A percentile compares a stretch with the other conserved stretches of the same genome.
Evolutionary conservation across 2,113 vertebrate genomes (phyloP).

Genomic region (Taurulus bubalis): DNA sequence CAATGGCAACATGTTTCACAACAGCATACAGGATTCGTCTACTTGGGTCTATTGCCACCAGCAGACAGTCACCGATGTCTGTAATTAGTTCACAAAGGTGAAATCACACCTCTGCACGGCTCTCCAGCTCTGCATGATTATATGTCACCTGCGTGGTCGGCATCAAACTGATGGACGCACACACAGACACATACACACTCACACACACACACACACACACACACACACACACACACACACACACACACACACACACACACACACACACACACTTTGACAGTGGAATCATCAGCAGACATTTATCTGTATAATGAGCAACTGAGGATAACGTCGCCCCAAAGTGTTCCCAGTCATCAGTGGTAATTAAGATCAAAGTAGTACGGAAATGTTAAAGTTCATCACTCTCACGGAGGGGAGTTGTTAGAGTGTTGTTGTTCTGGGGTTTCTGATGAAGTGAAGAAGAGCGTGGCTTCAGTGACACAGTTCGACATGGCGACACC

Average conservation of each 20-base stretch:
- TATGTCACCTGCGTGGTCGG: constrained; percentile 26
- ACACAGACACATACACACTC: background rate
- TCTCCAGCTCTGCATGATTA: constrained; percentile 22
- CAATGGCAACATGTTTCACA: background rate
- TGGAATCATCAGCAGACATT: constrained; percentile 36
- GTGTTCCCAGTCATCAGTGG: constrained; percentile 14
- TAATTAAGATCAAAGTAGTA: constrained; percentile 63
- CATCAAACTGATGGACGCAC: constrained; percentile 5
- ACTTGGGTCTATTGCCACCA: constrained; percentile 1
- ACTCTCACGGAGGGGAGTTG: constrained; percentile 21
- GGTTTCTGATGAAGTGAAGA: constrained; percentile 25
- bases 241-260: background rate
- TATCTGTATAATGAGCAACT: constrained; percentile 43
- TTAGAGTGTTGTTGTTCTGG: constrained; percentile 20
- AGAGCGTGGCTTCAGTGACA: background rate
- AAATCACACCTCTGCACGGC: background rate
- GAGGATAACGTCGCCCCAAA: constrained; percentile 26
- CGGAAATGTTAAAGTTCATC: constrained; percentile 60
- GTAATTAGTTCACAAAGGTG: background rate
- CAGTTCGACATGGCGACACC: background rate
- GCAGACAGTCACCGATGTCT: background rate
- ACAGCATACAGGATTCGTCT: background rate
- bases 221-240: background rate
- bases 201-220: background rate
- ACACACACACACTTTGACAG: constrained; percentile 7